Percentiles rank a stretch among this genome's conserved stretches.
These are phyloP conservation scores for Oxystoma pomonae DNA, from an alignment of 2,888 invertebrate species.

Conservation along the genomic window DNA sequence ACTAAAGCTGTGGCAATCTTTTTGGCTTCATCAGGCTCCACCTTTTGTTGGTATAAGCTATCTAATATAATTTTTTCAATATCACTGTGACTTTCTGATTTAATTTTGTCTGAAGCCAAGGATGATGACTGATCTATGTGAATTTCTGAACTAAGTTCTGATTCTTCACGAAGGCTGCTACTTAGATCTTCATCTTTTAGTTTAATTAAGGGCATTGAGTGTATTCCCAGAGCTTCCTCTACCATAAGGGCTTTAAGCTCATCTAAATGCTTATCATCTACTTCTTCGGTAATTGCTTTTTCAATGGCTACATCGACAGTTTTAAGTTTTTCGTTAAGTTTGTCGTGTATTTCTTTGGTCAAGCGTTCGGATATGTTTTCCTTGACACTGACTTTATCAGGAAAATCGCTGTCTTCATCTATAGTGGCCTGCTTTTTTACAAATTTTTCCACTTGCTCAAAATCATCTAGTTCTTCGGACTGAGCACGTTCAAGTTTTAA, in stretches of 20 bases:
- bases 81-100: conserved; percentile 45
- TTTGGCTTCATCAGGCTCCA: conserved; percentile 51
- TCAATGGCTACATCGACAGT: conserved; percentile 18
- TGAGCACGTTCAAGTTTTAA: conserved; percentile 6
- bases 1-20: conserved; percentile 51
- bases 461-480: conserved; percentile 24
- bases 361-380: conserved; percentile 23
- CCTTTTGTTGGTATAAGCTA: conserved; percentile 45
- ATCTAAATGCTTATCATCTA: conserved; percentile 20
- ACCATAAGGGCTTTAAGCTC: conserved; percentile 23
- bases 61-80: conserved; percentile 46
- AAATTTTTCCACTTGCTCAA: conserved; percentile 17
- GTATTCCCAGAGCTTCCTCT: conserved; percentile 19
- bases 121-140: conserved; percentile 45
- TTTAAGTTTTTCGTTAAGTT: conserved; percentile 27
- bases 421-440: conserved; percentile 7
- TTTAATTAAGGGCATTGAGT: conserved; percentile 13
- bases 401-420: conserved; percentile 1
- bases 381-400: conserved; percentile 12
- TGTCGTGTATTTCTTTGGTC: conserved; percentile 28
- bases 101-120: conserved; percentile 40
- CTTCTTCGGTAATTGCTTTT: conserved; percentile 20
- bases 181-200: conserved; percentile 44
- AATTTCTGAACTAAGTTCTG: conserved; percentile 43
- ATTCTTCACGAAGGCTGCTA: conserved; percentile 41